phyloP scores from a whole-genome alignment of 2,888 invertebrate species.

The Trichacis sp. region DNA sequence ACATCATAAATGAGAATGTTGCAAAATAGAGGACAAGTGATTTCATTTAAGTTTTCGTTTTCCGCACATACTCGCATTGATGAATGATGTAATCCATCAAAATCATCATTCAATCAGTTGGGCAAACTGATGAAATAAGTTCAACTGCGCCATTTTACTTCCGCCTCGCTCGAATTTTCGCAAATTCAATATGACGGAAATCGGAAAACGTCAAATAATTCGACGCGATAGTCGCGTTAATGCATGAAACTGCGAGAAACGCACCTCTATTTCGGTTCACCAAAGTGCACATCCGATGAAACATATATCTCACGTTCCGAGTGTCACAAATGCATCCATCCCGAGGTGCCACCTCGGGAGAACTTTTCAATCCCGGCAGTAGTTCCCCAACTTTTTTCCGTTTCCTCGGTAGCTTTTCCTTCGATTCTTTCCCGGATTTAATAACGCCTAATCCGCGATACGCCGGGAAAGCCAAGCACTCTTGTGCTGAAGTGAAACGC shows the following conservation, averaged over 20 bases:
- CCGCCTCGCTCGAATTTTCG: not conserved
- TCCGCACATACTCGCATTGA: not conserved
- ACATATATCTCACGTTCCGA: conserved; percentile 20
- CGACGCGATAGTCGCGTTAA: not conserved
- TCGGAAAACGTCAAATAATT: not conserved
- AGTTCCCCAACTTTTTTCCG: conserved; percentile 41
- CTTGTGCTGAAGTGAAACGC: conserved; percentile 7
- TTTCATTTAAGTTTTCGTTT: no score
- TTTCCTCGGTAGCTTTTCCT: conserved; percentile 4
- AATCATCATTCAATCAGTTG: not conserved
- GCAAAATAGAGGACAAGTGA: no score
- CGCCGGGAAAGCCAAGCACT: conserved; percentile 5
- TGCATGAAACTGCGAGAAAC: not conserved
- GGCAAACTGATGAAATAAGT: not conserved
- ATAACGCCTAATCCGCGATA: not conserved
- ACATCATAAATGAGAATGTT: no score
- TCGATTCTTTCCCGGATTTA: conserved; percentile 6
- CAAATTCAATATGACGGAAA: not conserved
- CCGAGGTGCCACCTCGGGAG: conserved; percentile 29
- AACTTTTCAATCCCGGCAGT: conserved; percentile 48
- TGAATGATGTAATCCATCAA: not conserved
- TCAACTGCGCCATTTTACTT: not conserved
- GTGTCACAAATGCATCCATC: conserved; percentile 45
- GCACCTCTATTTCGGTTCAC: not conserved
- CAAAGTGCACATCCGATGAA: conserved; percentile 3